Base-by-base conservation (phyloP, 2,888 invertebrate genomes). In the Nomada fabriciana region DNA sequence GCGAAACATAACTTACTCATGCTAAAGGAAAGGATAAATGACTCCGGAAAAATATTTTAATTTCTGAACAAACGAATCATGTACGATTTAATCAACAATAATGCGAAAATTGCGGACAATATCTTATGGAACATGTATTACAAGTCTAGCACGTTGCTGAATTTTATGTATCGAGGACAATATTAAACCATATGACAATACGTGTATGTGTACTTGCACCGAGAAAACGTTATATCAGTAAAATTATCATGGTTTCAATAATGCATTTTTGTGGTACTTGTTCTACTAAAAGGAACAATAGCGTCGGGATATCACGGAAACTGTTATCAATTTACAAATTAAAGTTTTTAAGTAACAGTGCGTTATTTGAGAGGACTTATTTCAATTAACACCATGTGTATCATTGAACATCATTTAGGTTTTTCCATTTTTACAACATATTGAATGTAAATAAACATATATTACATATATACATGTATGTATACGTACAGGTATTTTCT, bases 401-500 rank as follows among this genome's bases (percentile, higher is more conserved):
- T 78, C 68, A 77, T 74, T 71, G 29, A 67, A 59, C 72, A 60
- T 76, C 55, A 79, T 61, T 65, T 77, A 71, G 65, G 76, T 81
- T 76, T 83, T 80, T 73, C 69, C 80, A 81, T 82, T 86, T 88
- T 88, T 81, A 88, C 82, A 76, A 74, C 83, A 84, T 68, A 79
- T 77, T 71, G 61, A 84, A 86, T 87, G 86, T 88, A 88, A 82
- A 88, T 84, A 88, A 77, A 79, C 81, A 86, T 43, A 72, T 70
- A 68, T 72, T 76, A 72, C 61, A 67, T 59, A 64, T 52, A 80
- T 69, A 71, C 53, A 83, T 25, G 55, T 52, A 64, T 65, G 64
- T 78, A 64, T 67, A 73, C 82, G 77, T 76, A 79, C 59, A 74
- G 71, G 69, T 75, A 60, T 77, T 86, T 87, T 83, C 76, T 81